Base-by-base conservation (phyloP, 1,140 invertebrate genomes). In the Galendromus occidentalis region DNA sequence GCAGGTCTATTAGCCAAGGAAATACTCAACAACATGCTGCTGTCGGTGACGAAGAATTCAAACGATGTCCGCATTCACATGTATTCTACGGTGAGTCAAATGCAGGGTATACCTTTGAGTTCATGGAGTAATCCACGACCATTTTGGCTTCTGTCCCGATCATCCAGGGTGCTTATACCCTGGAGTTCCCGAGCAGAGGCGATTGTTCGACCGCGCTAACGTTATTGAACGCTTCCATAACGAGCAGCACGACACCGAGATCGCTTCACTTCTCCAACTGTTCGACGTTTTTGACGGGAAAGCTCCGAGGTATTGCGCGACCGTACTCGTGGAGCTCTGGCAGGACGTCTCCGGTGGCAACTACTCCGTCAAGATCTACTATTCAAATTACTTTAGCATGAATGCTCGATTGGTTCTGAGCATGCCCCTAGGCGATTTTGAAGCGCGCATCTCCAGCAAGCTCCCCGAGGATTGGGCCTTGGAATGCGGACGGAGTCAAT, bases 181-280 rank as follows among this genome's bases (percentile, higher is more conserved):
- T n/a, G n/a, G n/a, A n/a, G n/a, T n/a, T n/a, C n/a, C n/a, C n/a
- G n/a, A n/a, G n/a, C n/a, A n/a, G n/a, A n/a, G n/a, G n/a, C n/a
- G n/a, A n/a, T n/a, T n/a, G n/a, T n/a, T n/a, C n/a, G n/a, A n/a
- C n/a, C n/a, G n/a, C n/a, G n/a, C n/a, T n/a, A n/a, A n/a, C n/a
- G n/a, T n/a, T n/a, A n/a, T n/a, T n/a, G n/a, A n/a, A n/a, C n/a
- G n/a, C n/a, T n/a, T n/a, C n/a, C n/a, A n/a, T n/a, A n/a, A n/a
- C n/a, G n/a, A n/a, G 12, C 33, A 59, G 51, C 51, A 59, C 25
- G 51, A 59, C 25, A 59, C 51, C 22, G 51, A 59, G 9, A 59
- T 59, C 33, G 51, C 51, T 9, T 59, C 51, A 20, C 51, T 59
- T 14, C 51, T 59, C n/a, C 25, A 14, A 25, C 25, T 59, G 51